Evolutionary conservation across 1,140 invertebrate species (phyloP), one percentile per base, ranked within the genome.

Genomic region (Tribolium castaneum): DNA sequence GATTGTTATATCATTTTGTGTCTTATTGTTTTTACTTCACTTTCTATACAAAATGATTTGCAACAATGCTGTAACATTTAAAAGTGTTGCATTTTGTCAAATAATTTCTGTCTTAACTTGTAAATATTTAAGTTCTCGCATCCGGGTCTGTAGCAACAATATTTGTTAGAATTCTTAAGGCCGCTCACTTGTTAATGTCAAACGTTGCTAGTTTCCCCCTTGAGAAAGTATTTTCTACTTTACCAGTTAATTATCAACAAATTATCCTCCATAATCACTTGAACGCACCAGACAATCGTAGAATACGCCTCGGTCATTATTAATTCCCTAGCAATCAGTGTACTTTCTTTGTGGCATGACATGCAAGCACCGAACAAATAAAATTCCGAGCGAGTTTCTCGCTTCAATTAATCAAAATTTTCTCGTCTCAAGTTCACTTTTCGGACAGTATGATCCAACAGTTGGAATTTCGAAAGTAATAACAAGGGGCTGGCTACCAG

Each of bases 151-250:
- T 2, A 19, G 2, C 9, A 39, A 3, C 9, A 45, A 45, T 5
- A 30, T 45, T 45, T 45, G 39, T 45, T 45, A n/a, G 2, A 45
- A 45, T 45, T 45, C n/a, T 39, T 10, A 10, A 9, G 7, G 7
- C 6, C 39, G 39, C 39, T 45, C 39, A 45, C 39, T 45, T 45
- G 39, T 45, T 45, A 45, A 45, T 45, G 39, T 45, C 39, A 45
- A 10, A 45, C 39, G 39, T 5, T 45, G 39, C 59, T 7, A 66
- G 14, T 66, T 66, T 66, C 35, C 59, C 59, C 59, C 30, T 66
- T 66, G 59, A 34, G 59, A 66, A 66, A 66, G 59, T 66, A 66
- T 66, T 66, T 66, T 66, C 59, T 66, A 66, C 9, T 66, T 35
- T 12, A 62, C 25, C 5, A 66, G 25, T 35, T 35, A 66, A 66